Conservation (phyloP, 2,113 vertebrate species). For the Buteo buteo region DNA sequence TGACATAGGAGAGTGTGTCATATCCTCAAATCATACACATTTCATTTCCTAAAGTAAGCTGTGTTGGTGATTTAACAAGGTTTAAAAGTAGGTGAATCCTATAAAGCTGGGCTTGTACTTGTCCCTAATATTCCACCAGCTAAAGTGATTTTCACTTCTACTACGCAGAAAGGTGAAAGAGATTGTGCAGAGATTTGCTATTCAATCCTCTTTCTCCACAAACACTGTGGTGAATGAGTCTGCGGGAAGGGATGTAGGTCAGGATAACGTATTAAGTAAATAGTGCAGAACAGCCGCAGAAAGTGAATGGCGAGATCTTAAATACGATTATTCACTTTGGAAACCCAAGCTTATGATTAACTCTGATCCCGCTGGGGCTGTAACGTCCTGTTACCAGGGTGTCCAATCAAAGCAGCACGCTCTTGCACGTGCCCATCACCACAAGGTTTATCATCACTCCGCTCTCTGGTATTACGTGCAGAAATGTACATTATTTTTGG, state of each 20-base stretch:
- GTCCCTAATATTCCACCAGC: conserved; percentile 22
- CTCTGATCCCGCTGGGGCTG: not conserved
- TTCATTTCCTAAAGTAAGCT: conserved; percentile 47
- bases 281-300: conserved; percentile 23
- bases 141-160: conserved; percentile 39
- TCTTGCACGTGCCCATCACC: not conserved
- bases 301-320: conserved; percentile 49
- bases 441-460: not conserved
- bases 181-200: conserved; percentile 50
- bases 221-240: not conserved
- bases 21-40: conserved; percentile 8
- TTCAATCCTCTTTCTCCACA: conserved; percentile 38
- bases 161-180: not conserved
- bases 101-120: conserved; percentile 4
- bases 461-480: not conserved
- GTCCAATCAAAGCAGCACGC: not conserved
- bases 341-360: conserved; percentile 48
- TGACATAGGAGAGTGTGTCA: conserved; percentile 2
- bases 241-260: conserved; percentile 53
- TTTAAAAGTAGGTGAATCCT: conserved; percentile 48
- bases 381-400: not conserved
- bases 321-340: conserved; percentile 59
- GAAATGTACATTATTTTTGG: not conserved
- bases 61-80: conserved; percentile 12
- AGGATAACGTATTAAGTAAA: conserved; percentile 46